Conservation (phyloP, 2,888 invertebrate species). For the Thecophora atra region DNA sequence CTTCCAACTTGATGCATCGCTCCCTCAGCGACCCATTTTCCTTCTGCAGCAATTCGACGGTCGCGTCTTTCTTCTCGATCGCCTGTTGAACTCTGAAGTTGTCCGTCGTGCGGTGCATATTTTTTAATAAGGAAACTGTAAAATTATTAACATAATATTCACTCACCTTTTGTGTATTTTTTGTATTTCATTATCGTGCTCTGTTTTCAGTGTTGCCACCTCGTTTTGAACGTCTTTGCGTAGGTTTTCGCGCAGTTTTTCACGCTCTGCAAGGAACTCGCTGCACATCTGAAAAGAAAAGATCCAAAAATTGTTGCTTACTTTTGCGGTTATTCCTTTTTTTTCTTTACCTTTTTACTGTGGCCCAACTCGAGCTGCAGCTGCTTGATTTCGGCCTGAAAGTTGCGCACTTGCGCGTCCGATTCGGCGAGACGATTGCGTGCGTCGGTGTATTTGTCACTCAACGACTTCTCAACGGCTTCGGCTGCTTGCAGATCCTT, state of each 20-base stretch:
- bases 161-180: conserved; percentile 80
- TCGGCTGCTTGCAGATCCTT: conserved; percentile 75
- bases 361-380: conserved; percentile 74
- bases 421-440: conserved; percentile 73
- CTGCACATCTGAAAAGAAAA: conserved; percentile 63
- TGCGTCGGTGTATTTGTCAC: conserved; percentile 74
- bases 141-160: too few species aligned
- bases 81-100: conserved; percentile 78
- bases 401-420: conserved; percentile 71
- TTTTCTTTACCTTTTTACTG: conserved; percentile 69
- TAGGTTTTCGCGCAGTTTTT: conserved; percentile 70
- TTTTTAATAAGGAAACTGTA: not conserved
- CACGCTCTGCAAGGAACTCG: conserved; percentile 69
- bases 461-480: conserved; percentile 73
- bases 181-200: conserved; percentile 80
- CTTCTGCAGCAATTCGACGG: conserved; percentile 76
- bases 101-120: not conserved
- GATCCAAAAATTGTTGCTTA: not conserved
- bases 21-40: conserved; percentile 77
- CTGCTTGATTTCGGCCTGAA: conserved; percentile 72
- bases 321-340: not conserved
- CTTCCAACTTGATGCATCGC: conserved; percentile 79
- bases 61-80: conserved; percentile 81
- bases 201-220: conserved; percentile 72
- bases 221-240: conserved; percentile 73